These are phyloP conservation scores for Megathymus violae DNA, from an alignment of 1,140 invertebrate species.

Conservation along the genomic window DNA sequence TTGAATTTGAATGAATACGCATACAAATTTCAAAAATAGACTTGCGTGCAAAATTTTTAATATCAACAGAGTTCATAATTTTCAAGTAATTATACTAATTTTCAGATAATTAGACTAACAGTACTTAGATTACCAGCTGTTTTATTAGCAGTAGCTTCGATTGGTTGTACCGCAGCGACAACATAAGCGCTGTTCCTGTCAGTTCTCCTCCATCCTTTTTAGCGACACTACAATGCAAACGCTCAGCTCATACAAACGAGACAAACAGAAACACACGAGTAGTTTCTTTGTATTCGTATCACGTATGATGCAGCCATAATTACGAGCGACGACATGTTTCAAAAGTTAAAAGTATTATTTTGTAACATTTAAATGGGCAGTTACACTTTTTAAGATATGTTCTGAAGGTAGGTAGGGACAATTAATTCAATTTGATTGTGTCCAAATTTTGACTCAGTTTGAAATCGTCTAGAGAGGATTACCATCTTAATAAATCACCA, in stretches of 20 bases:
- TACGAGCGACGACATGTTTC: background rate
- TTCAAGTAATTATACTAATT: too few relatives aligned
- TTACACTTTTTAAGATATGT: background rate
- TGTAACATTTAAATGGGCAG: conserved; percentile 12
- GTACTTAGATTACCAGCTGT: background rate
- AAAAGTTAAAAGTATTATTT: conserved; percentile 12
- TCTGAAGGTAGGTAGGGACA: background rate
- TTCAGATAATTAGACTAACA: too few relatives aligned
- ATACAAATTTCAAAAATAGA: too few relatives aligned
- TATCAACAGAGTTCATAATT: too few relatives aligned
- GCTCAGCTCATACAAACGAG: background rate
- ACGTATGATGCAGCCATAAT: conserved; percentile 17
- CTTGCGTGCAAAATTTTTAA: too few relatives aligned
- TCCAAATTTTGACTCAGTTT: too few relatives aligned
- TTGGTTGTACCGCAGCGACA: background rate
- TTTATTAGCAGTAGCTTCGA: background rate
- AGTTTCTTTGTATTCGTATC: conserved; percentile 14
- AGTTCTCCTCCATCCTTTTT: conserved; percentile 12
- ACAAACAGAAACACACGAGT: background rate
- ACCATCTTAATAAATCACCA: too few relatives aligned
- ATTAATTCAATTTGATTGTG: too few relatives aligned
- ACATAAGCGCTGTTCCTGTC: conserved; percentile 8
- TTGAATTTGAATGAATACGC: too few relatives aligned
- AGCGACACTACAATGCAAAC: conserved; percentile 10
- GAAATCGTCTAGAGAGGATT: too few relatives aligned